Base-by-base conservation (phyloP, 2,888 invertebrate genomes). In the Drosophila anomalipes region DNA sequence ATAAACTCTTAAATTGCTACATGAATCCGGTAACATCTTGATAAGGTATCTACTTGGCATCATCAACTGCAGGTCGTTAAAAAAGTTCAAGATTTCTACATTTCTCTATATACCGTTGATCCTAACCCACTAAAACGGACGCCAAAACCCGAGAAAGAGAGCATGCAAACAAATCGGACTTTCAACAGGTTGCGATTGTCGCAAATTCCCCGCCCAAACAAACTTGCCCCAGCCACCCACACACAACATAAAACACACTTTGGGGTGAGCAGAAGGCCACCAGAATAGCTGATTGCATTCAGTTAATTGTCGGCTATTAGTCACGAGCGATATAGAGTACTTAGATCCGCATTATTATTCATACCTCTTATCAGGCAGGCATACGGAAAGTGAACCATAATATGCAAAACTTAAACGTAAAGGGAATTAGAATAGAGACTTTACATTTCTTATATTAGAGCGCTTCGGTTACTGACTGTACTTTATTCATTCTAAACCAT, bases 281-380 rank as follows among this genome's bases (percentile, higher is more conserved):
- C 70, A 47, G 19, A 61, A 47, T 53, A 52, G 30, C 60, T 59
- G 62, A 73, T 51, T 74, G 60, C 54, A 68, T 67, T 68, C 51
- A 33, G 32, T 63, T 63, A 68, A 73, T 62, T 73, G 62, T 79
- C 49, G 70, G 37, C 52, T 30, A 76, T 78, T 78, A 78, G 66
- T 78, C 77, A 78, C 71, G 35, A 51, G 37, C 30, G 19, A 58
- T 74, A 68, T 61, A 44, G 52, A 32, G 47, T 60, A 26, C 60
- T 51, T 64, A 58, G 61, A 68, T 80, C 78, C 68, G 81, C 81
- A 79, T 58, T 81, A 79, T 79, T 79, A 79, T 81, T 79, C 81
- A 77, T 73, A 63, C 12, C 59, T 53, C 81, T 79, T 81, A 79
- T 81, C 77, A 60, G 65, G 9, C 73, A 63, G 62, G 4, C 30